Evolutionary conservation across 2,888 invertebrate species (phyloP).

Genomic region (Eristalinus aeneus): DNA sequence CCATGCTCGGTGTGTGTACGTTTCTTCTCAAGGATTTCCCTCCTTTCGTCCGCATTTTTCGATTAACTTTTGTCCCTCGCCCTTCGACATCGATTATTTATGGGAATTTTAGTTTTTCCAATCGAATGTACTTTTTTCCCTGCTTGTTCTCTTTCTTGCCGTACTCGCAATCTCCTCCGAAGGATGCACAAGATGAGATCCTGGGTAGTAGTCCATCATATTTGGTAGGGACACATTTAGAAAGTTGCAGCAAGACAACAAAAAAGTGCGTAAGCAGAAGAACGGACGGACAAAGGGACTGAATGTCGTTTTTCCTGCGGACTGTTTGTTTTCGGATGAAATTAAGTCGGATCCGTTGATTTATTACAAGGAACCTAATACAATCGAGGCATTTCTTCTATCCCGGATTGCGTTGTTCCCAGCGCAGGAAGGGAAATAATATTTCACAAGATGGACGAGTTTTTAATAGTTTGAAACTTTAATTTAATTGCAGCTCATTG

Average conservation of each 20-base stretch:
- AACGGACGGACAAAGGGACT: conserved; percentile 17
- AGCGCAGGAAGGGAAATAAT: conserved; percentile 48
- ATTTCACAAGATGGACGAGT: conserved; percentile 59
- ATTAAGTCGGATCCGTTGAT: conserved; percentile 68
- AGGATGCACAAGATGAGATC: conserved; percentile 53
- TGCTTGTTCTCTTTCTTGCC: background rate
- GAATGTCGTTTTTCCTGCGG: conserved; percentile 47
- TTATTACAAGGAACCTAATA: conserved; percentile 45
- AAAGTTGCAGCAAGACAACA: conserved; percentile 52
- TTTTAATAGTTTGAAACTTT: conserved; percentile 54
- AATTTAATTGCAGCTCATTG: conserved; percentile 56
- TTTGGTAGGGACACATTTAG: conserved; percentile 55
- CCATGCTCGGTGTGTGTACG: conserved; percentile 18
- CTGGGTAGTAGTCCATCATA: conserved; percentile 64
- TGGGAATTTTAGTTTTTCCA: conserved; percentile 66
- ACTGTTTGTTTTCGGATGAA: conserved; percentile 66
- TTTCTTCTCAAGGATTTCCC: conserved; percentile 56
- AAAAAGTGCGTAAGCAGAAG: conserved; percentile 1
- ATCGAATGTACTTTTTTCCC: conserved; percentile 20
- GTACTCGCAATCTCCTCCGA: background rate
- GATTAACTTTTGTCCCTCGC: conserved; percentile 56
- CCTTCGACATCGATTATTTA: conserved; percentile 62
- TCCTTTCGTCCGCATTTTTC: conserved; percentile 37
- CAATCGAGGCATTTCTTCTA: conserved; percentile 25
- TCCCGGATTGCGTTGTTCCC: conserved; percentile 4